A percentile compares a stretch with the other conserved stretches of the same genome.
These are phyloP conservation scores for Epizoanthus stellaris DNA, from an alignment of 92 coral and sea anemone genomes.

Conservation along the genomic window DNA sequence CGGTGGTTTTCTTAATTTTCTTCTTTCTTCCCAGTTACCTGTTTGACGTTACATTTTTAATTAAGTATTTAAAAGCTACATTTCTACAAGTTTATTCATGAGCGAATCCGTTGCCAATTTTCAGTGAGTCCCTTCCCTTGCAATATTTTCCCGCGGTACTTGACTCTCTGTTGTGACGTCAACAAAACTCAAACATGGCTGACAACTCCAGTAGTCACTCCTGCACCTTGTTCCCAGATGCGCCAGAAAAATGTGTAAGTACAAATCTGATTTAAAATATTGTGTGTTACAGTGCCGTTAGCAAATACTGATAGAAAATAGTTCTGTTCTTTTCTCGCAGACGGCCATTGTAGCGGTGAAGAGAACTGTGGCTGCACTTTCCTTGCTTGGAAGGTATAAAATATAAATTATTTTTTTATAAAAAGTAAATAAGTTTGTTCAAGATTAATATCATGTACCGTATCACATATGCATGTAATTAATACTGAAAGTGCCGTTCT, in stretches of 20 bases:
- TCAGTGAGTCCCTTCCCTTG: background rate
- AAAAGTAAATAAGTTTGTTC: no score
- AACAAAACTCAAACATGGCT: background rate
- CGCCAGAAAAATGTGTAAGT: conserved; percentile 88
- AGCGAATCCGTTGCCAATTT: background rate
- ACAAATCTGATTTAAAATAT: background rate
- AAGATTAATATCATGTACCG: no score
- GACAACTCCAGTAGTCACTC: conserved; percentile 37
- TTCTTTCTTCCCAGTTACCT: background rate
- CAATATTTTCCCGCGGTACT: no score
- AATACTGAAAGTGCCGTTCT: no score
- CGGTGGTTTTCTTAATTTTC: background rate
- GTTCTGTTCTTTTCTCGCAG: conserved; percentile 50
- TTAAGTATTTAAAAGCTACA: no score
- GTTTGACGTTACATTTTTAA: background rate
- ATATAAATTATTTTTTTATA: background rate
- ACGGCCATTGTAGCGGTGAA: conserved; percentile 73
- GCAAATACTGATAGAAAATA: background rate
- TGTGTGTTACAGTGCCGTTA: background rate
- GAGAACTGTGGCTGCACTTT: conserved; percentile 73
- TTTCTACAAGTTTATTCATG: background rate
- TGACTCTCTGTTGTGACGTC: background rate
- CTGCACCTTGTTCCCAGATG: conserved; percentile 84
- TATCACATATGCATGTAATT: no score
- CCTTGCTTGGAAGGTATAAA: conserved; percentile 87